These are phyloP conservation scores for Amblyopsis hoosieri DNA, from an alignment of 2,797 vertebrate genomes.

Conservation along the genomic window DNA sequence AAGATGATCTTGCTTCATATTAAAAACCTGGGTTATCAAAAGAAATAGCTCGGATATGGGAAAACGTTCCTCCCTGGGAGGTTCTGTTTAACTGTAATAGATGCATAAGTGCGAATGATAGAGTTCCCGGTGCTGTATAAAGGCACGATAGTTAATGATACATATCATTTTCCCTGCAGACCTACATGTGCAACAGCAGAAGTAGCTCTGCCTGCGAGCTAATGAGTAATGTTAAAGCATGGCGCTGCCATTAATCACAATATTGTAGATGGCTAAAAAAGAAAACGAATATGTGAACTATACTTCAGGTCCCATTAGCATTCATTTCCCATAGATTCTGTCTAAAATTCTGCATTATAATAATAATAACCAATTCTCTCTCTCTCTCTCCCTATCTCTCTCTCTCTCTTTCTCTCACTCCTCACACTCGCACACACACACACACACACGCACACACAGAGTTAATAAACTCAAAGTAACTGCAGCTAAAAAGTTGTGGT, in stretches of 20 bases:
- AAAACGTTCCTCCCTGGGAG: constrained; percentile 20
- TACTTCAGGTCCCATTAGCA: constrained; percentile 43
- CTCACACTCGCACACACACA: too few species aligned
- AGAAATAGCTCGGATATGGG: constrained; percentile 18
- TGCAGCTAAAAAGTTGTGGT: too few species aligned
- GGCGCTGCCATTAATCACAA: constrained; percentile 58
- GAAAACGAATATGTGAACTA: constrained; percentile 36
- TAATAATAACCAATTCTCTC: constrained; percentile 9
- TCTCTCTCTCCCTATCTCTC: not conserved
- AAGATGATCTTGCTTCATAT: constrained; percentile 44
- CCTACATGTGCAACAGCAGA: constrained; percentile 26
- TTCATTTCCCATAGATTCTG: too few species aligned
- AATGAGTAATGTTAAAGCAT: constrained; percentile 48
- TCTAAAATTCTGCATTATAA: not conserved
- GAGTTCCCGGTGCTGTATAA: constrained; percentile 38
- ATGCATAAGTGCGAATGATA: constrained; percentile 46
- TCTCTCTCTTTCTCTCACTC: too few species aligned
- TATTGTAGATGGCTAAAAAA: constrained; percentile 42
- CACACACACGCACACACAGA: too few species aligned
- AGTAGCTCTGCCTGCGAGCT: constrained; percentile 42
- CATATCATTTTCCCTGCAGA: constrained; percentile 51
- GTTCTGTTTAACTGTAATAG: constrained; percentile 48
- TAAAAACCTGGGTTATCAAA: constrained; percentile 47
- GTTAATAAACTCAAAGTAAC: too few species aligned
- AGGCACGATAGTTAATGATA: constrained; percentile 56